phyloP scores from a whole-genome alignment of 2,797 vertebrate genomes.

The Kryptolebias ocellatus region DNA sequence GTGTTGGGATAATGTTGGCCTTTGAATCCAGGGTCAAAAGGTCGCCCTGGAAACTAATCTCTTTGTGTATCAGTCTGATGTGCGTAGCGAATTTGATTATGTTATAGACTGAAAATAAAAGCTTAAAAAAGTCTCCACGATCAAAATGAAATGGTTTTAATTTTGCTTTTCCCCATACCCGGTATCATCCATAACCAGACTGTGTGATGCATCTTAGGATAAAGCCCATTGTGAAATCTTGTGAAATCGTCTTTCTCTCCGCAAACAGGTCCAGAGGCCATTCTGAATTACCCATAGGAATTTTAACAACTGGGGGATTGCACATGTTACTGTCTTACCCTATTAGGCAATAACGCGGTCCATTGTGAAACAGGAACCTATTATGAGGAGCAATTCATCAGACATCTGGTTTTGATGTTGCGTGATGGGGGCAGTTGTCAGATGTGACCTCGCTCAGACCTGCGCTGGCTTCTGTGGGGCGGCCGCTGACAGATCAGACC shows the following conservation, averaged over 20 bases:
- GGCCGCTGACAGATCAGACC: constrained; percentile 48
- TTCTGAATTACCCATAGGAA: constrained; percentile 67
- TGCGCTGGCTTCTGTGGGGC: constrained; percentile 39
- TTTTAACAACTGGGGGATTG: constrained; percentile 60
- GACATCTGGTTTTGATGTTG: constrained; percentile 76
- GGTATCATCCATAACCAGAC: too few species aligned
- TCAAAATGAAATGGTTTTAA: too few species aligned
- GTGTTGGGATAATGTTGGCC: constrained; percentile 8
- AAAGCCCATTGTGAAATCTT: constrained; percentile 40
- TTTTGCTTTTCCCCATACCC: too few species aligned
- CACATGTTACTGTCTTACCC: constrained; percentile 59
- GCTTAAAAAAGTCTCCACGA: background rate
- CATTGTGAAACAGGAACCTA: constrained; percentile 72
- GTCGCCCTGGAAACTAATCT: constrained; percentile 13
- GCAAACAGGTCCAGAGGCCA: constrained; percentile 47
- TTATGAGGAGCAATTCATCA: constrained; percentile 73
- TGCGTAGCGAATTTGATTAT: constrained; percentile 18
- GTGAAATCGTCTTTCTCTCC: constrained; percentile 37
- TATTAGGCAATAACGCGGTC: constrained; percentile 65
- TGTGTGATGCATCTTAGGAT: constrained; percentile 10
- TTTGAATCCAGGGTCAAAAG: background rate
- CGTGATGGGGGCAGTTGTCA: constrained; percentile 32
- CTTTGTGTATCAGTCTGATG: constrained; percentile 11
- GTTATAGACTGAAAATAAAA: constrained; percentile 18
- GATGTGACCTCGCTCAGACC: constrained; percentile 58